phyloP scores from a whole-genome alignment of 2,113 vertebrate species.

The Ursus arctos region DNA sequence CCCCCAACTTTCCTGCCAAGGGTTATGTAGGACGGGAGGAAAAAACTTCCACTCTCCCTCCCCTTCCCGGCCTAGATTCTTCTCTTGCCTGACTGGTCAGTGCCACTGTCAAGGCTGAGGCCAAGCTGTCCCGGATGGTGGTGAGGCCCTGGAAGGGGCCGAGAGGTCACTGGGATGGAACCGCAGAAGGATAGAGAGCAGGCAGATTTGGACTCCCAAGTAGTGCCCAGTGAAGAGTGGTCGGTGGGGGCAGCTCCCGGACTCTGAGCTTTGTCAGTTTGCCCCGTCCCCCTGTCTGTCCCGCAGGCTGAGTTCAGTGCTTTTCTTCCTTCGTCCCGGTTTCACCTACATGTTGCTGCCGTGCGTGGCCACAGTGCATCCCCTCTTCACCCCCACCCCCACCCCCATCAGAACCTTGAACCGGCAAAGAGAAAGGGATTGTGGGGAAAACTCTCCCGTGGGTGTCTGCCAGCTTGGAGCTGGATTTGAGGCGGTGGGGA shows the following conservation, averaged over 20 bases:
- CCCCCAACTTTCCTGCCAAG: conserved; percentile 41
- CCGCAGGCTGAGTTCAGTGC: background rate
- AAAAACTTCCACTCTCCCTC: conserved; percentile 40
- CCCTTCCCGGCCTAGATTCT: conserved; percentile 76
- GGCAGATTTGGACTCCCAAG: background rate
- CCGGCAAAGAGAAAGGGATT: conserved; percentile 74
- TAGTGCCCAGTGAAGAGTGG: background rate
- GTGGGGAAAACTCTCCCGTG: conserved; percentile 71
- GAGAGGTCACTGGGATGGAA: background rate
- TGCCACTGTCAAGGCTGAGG: conserved; percentile 55
- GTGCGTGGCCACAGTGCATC: background rate
- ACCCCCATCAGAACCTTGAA: conserved; percentile 64
- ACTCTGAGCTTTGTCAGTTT: background rate
- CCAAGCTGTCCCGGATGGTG: conserved; percentile 53
- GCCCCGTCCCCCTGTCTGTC: background rate
- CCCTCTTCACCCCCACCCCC: background rate
- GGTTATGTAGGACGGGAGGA: conserved; percentile 64
- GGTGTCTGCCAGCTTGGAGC: conserved; percentile 67
- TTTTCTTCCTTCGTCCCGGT: background rate
- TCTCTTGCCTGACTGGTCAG: conserved; percentile 76
- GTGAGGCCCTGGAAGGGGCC: conserved; percentile 62
- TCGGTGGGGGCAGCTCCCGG: background rate
- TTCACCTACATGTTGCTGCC: background rate
- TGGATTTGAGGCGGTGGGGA: conserved; percentile 73
- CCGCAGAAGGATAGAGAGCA: background rate